These are phyloP conservation scores for Nyleta sp. DNA, from an alignment of 2,888 invertebrate genomes.

Conservation along the genomic window DNA sequence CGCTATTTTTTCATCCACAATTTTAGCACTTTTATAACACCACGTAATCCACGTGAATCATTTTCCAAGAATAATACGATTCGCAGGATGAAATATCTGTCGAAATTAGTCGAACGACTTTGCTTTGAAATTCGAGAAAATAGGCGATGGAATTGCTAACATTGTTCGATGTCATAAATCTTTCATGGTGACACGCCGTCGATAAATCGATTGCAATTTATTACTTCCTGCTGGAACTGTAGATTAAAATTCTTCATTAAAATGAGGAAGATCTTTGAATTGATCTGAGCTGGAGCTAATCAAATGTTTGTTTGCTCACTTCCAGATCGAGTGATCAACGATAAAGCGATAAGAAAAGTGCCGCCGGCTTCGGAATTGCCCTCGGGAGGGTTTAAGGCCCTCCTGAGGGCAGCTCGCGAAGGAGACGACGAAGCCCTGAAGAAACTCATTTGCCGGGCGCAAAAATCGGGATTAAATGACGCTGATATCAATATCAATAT, in stretches of 20 bases:
- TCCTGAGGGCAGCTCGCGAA: conserved; percentile 84
- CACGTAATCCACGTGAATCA: conserved; percentile 9
- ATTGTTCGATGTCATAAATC: neutral
- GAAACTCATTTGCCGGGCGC: conserved; percentile 81
- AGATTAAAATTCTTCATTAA: no score
- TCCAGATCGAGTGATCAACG: conserved; percentile 64
- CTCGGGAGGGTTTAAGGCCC: conserved; percentile 78
- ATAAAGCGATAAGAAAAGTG: conserved; percentile 69
- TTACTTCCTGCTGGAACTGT: no score
- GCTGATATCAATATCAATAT: conserved; percentile 83
- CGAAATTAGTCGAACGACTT: conserved; percentile 15
- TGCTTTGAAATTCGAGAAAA: conserved; percentile 15
- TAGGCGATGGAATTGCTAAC: neutral
- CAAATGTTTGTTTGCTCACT: conserved; percentile 23
- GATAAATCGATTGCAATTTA: no score
- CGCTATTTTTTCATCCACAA: neutral
- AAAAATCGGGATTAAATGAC: conserved; percentile 72
- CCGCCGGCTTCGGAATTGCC: conserved; percentile 72
- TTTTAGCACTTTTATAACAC: conserved; percentile 4
- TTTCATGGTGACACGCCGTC: neutral
- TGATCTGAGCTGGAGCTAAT: no score
- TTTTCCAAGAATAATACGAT: conserved; percentile 10
- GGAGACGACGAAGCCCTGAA: conserved; percentile 83
- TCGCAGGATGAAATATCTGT: conserved; percentile 5
- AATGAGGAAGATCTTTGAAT: neutral